Evolutionary conservation across 1,140 invertebrate genomes (phyloP), one percentile per base, ranked within the genome.

Genomic region (Drosophila bocqueti): DNA sequence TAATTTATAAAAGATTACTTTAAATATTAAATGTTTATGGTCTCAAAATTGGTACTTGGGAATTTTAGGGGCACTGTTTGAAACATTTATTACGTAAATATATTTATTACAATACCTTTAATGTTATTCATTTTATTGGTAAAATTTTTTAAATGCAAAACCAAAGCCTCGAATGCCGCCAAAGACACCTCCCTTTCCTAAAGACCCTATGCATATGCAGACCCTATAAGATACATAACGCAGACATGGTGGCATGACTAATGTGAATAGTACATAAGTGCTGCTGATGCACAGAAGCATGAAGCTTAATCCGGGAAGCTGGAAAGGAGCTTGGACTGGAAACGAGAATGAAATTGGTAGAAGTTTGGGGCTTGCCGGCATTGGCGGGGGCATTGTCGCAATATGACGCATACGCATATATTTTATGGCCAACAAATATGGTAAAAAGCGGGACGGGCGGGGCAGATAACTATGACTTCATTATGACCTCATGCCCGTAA

Each of bases 401-500:
- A 84, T 84, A 77, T 84, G 81, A 84, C 82, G 82, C 82, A 84
- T 83, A 78, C 80, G 77, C 79, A 57, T 74, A 78, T 68, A 82
- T 73, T 81, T 78, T 81, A 81, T 85, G 82, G 74, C 58, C 77
- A 81, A 64, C 43, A 80, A 71, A 83, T 76, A 76, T 79, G 81
- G 67, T 68, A 80, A 79, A 79, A 78, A 55, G 36, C 43, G 54
- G 38, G 54, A 13, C 36, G 38, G 67, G 31, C 40, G 45, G 64
- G 67, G 49, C 45, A 82, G 63, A 81, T 86, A 76, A 85, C 78
- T 81, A 86, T 83, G 80, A 83, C 76, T 83, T 83, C 80, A 83
- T 83, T 83, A 83, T 86, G 79, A 85, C 75, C 79, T 85, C 83
- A 85, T 85, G 79, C 83, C 75, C 69, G 79, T 71, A 81, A 85